phyloP scores from a whole-genome alignment of 1,140 invertebrate genomes.

The Popillia japonica region DNA sequence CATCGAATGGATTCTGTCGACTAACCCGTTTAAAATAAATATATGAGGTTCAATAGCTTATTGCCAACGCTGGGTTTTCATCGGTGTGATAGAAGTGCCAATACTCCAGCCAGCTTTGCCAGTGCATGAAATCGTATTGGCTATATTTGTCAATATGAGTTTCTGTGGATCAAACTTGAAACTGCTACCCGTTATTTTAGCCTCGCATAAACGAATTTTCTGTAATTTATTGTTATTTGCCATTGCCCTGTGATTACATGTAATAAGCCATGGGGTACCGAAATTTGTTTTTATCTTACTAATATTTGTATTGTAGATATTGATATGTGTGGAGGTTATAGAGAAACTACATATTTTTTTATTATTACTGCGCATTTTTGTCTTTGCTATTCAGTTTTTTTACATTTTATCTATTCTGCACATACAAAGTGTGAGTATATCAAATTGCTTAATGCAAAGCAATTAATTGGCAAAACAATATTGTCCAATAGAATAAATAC shows the following conservation, averaged over 20 bases:
- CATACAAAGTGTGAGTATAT: no score
- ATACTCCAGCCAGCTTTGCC: background rate
- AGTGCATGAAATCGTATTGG: background rate
- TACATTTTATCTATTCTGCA: no score
- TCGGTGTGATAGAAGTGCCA: background rate
- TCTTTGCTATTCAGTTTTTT: no score
- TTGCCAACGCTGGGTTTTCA: background rate
- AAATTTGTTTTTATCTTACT: no score
- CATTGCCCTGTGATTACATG: background rate
- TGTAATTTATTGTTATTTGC: background rate
- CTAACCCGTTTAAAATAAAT: background rate
- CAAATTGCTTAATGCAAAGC: no score
- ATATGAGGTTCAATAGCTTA: background rate
- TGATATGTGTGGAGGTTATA: no score
- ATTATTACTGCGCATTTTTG: no score
- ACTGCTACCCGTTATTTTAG: background rate
- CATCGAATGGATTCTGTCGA: background rate
- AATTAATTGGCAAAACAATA: no score
- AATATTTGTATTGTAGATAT: no score
- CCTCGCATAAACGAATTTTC: background rate
- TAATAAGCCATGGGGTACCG: no score
- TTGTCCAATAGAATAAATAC: no score
- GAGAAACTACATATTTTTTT: no score
- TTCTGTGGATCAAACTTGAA: background rate
- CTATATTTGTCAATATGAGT: background rate